Evolutionary conservation across 2,797 vertebrate genomes (phyloP).

Genomic region (Delichon dasypus): DNA sequence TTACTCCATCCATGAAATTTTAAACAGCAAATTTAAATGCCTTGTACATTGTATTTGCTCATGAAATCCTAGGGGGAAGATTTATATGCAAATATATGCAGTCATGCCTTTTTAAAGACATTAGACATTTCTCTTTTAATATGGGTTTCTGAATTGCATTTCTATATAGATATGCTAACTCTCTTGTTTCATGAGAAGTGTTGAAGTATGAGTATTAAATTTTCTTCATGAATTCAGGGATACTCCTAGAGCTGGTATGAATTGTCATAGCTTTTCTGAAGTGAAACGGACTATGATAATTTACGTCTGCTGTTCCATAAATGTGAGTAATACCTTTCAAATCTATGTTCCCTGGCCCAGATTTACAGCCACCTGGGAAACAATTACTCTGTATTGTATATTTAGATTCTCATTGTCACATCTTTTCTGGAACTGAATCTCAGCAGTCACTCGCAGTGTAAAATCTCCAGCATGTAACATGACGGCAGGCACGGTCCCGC

Average conservation of each 20-base stretch:
- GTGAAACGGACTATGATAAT: not conserved
- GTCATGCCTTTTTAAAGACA: not conserved
- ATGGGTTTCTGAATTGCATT: not conserved
- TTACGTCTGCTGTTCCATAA: not conserved
- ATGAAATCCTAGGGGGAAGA: not conserved
- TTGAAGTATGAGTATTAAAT: not conserved
- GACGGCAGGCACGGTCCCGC: not conserved
- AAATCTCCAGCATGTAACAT: not conserved
- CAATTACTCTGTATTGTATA: not conserved
- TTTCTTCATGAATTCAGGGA: not conserved
- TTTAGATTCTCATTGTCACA: not conserved
- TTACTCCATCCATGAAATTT: not conserved
- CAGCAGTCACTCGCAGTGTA: not conserved
- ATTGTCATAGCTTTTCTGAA: not conserved
- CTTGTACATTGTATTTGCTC: not conserved
- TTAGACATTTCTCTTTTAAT: not conserved
- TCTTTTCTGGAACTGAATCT: not conserved
- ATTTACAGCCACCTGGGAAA: slow-evolving; percentile 28
- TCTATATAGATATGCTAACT: not conserved
- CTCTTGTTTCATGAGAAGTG: not conserved
- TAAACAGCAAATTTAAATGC: not conserved
- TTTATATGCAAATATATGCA: not conserved
- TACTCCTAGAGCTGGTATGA: not conserved
- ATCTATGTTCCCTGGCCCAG: not conserved
- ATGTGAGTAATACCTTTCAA: not conserved